Percentiles rank a stretch among this genome's conserved stretches.
Evolutionary conservation across 2,797 vertebrate species (phyloP).

Genomic region (Acanthiza pusilla): DNA sequence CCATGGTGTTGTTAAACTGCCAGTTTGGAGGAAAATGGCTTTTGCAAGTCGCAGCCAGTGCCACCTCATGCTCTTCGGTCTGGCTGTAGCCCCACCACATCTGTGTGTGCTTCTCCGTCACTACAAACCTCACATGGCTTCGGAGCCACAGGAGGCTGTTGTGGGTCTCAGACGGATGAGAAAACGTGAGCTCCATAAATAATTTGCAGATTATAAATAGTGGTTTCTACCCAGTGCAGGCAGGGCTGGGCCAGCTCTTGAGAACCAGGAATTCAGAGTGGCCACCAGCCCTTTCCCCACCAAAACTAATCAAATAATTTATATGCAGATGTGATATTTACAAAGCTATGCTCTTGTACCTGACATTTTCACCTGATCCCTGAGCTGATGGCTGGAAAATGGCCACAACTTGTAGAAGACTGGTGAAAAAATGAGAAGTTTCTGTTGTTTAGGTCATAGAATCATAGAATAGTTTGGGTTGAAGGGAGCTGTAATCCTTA

Average conservation of each 20-base stretch:
- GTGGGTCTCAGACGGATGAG: neutral
- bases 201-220: neutral
- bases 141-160: neutral
- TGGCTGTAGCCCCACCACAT: fast-evolving
- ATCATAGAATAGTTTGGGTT: neutral
- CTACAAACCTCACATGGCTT: neutral
- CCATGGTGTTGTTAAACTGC: neutral
- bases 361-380: neutral
- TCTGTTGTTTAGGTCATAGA: neutral
- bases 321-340: neutral
- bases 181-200: neutral
- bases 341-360: neutral
- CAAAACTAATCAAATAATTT: neutral
- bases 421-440: neutral
- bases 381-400: neutral
- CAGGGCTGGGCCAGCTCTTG: neutral
- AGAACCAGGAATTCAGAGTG: neutral
- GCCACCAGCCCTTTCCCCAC: neutral
- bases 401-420: neutral
- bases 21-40: neutral
- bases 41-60: neutral
- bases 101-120: neutral
- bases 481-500: neutral
- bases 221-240: neutral
- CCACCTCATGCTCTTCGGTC: neutral